A percentile compares a stretch with the other conserved stretches of the same genome.
phyloP scores from a whole-genome alignment of 1,140 invertebrate species.

The Caligus rogercresseyi region DNA sequence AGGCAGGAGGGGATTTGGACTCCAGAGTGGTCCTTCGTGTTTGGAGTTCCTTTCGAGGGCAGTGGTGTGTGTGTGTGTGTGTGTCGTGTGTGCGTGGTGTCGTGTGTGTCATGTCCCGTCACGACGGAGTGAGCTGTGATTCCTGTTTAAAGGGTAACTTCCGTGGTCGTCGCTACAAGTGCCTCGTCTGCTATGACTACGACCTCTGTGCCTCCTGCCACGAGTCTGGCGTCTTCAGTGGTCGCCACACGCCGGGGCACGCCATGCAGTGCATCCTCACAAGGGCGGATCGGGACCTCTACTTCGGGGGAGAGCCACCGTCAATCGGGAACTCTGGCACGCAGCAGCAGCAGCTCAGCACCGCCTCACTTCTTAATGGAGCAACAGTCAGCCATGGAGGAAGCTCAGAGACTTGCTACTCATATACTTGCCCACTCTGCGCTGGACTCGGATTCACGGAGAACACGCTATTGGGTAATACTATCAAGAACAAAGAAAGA shows the following conservation, averaged over 20 bases:
- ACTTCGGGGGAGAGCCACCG: conserved; percentile 80
- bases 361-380: too few species aligned
- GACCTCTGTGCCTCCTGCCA: conserved; percentile 92
- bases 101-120: conserved; percentile 21
- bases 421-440: conserved; percentile 91
- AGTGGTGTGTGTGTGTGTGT: too few species aligned
- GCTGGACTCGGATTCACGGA: conserved; percentile 89
- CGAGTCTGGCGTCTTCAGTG: conserved; percentile 66
- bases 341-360: too few species aligned
- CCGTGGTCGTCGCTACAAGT: conserved; percentile 89
- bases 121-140: conserved; percentile 78
- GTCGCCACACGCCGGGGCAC: conserved; percentile 81
- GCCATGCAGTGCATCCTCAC: conserved; percentile 97
- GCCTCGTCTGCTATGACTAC: conserved; percentile 95
- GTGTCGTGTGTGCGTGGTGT: too few species aligned
- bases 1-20: background rate
- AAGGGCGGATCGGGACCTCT: conserved; percentile 85
- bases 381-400: too few species aligned
- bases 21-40: too few species aligned
- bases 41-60: too few species aligned
- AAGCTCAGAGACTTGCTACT: conserved; percentile 37
- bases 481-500: conserved; percentile 75
- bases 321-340: conserved; percentile 65
- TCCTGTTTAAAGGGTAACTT: conserved; percentile 96
- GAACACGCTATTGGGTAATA: conserved; percentile 65